A percentile compares a stretch with the other conserved stretches of the same genome.
Evolutionary conservation across 2,888 invertebrate genomes (phyloP).

Genomic region (Drosophila merina): DNA sequence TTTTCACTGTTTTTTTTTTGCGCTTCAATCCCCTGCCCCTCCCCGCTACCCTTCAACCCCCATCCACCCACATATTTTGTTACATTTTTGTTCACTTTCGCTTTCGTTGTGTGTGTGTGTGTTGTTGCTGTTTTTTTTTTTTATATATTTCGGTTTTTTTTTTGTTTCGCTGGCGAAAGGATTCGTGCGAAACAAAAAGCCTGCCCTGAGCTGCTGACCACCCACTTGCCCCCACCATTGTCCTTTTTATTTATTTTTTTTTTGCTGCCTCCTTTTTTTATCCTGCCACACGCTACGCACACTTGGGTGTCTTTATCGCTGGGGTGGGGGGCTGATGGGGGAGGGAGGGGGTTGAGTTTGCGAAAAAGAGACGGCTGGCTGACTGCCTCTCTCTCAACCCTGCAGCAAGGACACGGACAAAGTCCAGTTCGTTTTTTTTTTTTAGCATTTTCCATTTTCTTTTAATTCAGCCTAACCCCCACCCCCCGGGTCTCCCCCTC

Average conservation of each 20-base stretch:
- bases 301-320: constrained; percentile 76
- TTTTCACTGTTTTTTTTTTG: constrained; percentile 34
- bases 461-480: constrained; percentile 71
- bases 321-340: constrained; percentile 13
- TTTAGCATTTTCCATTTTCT: constrained; percentile 79
- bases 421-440: constrained; percentile 55
- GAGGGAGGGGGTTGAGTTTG: background rate
- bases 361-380: constrained; percentile 15
- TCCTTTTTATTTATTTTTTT: constrained; percentile 1
- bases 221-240: constrained; percentile 8
- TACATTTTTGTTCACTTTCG: constrained; percentile 50
- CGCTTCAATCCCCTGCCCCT: constrained; percentile 21
- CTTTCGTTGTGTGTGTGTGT: constrained; percentile 35
- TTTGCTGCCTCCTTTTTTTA: constrained; percentile 22
- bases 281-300: constrained; percentile 53
- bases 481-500: background rate
- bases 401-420: constrained; percentile 28
- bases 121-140: constrained; percentile 59
- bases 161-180: constrained; percentile 57
- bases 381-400: constrained; percentile 31
- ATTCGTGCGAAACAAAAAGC: constrained; percentile 75
- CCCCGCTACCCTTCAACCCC: background rate
- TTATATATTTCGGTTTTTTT: constrained; percentile 45
- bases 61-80: constrained; percentile 30
- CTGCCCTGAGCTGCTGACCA: constrained; percentile 68